These are phyloP conservation scores for Hepsetus odoe DNA, from an alignment of 2,113 vertebrate genomes.

Conservation along the genomic window DNA sequence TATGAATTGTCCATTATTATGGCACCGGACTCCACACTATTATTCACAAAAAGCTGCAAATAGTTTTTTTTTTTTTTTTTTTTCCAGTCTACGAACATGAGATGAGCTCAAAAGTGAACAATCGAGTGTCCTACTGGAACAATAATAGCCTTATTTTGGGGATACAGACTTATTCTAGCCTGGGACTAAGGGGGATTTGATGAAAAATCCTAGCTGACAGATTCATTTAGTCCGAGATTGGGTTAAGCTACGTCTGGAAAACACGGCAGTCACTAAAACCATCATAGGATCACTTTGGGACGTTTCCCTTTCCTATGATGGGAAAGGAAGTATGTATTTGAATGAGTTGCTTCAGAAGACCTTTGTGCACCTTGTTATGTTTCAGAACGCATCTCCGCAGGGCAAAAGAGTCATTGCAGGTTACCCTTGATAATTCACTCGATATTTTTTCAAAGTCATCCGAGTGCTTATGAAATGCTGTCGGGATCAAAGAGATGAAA, in stretches of 20 bases:
- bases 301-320: not conserved
- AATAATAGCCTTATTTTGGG: conserved; percentile 6
- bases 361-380: not conserved
- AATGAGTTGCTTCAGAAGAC: not conserved
- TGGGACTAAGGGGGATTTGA: not conserved
- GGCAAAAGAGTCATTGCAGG: not conserved
- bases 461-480: not conserved
- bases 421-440: conserved; percentile 1
- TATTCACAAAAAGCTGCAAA: not conserved
- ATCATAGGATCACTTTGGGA: not conserved
- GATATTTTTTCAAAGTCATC: not conserved
- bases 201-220: not conserved
- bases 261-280: not conserved
- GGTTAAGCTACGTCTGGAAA: not conserved
- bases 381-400: not conserved
- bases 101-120: conserved; percentile 3
- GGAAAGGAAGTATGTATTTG: not conserved
- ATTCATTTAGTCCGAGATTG: not conserved
- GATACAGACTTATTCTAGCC: not conserved
- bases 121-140: not conserved
- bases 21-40: conserved; percentile 6
- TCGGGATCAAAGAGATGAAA: not conserved
- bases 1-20: conserved; percentile 29
- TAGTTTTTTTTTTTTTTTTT: too few species aligned
- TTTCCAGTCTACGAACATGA: not conserved